phyloP scores from a whole-genome alignment of 2,113 vertebrate species.

The Caranx ignobilis region DNA sequence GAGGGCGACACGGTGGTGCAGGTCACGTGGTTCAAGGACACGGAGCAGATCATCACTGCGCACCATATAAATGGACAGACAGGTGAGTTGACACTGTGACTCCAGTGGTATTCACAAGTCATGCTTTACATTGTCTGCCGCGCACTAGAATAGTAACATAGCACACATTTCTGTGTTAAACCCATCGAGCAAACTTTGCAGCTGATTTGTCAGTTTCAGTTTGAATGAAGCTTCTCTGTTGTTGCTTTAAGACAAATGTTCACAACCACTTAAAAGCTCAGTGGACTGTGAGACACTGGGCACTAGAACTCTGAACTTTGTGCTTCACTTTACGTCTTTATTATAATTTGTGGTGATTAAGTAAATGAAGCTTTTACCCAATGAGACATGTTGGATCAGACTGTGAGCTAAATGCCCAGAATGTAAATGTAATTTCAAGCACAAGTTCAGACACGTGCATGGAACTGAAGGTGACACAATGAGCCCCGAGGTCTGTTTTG shows the following conservation, averaged over 20 bases:
- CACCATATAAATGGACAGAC: constrained; percentile 68
- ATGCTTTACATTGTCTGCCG: background rate
- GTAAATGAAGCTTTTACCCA: background rate
- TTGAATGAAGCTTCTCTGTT: too few relatives aligned
- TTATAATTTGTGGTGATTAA: background rate
- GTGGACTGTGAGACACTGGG: background rate
- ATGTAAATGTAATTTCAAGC: background rate
- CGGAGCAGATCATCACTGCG: constrained; percentile 78
- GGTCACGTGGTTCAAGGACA: constrained; percentile 77
- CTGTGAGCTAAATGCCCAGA: background rate
- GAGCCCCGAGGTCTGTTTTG: constrained; percentile 11
- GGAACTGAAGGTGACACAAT: constrained; percentile 24
- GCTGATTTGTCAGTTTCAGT: background rate
- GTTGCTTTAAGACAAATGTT: background rate
- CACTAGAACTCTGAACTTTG: background rate
- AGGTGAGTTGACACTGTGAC: constrained; percentile 54
- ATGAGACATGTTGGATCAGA: background rate
- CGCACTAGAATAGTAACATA: background rate
- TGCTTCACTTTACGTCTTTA: background rate
- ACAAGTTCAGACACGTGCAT: background rate
- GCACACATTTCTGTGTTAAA: background rate
- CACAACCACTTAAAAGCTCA: background rate
- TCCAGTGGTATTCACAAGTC: background rate
- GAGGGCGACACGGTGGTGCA: constrained; percentile 63
- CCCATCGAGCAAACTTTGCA: background rate